A percentile compares a stretch with the other conserved stretches of the same genome.
Evolutionary conservation across 2,797 vertebrate species (phyloP).

Genomic region (Crenichthys baileyi): DNA sequence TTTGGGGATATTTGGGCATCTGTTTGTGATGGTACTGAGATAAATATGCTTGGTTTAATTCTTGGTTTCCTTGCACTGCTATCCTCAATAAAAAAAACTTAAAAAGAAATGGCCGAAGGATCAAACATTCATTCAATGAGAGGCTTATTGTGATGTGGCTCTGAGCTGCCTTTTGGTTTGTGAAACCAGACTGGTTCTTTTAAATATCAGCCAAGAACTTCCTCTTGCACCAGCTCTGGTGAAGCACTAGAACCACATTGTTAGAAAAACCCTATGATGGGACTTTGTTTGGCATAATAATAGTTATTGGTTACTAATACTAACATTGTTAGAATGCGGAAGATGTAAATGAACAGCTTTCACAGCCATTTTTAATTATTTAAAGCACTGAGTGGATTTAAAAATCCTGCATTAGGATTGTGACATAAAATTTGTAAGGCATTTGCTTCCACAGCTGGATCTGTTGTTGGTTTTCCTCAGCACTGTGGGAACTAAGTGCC

Average conservation of each 20-base stretch:
- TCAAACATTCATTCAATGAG: no score
- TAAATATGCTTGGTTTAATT: neutral
- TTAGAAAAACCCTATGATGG: neutral
- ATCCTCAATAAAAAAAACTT: neutral
- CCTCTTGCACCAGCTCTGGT: neutral
- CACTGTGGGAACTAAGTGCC: slow-evolving; percentile 14
- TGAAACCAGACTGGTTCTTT: no score
- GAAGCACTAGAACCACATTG: neutral
- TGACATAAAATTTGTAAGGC: neutral
- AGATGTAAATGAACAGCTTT: no score
- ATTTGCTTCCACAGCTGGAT: slow-evolving; percentile 8
- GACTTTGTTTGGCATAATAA: neutral
- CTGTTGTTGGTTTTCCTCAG: slow-evolving; percentile 23
- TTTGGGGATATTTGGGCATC: neutral
- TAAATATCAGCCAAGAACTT: no score
- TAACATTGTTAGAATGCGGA: no score
- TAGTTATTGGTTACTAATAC: neutral
- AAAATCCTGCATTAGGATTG: neutral
- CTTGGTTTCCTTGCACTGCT: neutral
- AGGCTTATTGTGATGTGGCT: no score
- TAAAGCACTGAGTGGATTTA: neutral
- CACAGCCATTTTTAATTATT: neutral
- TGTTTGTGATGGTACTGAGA: neutral
- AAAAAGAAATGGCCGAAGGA: neutral
- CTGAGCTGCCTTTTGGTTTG: no score